A percentile compares a stretch with the other conserved stretches of the same genome.
These are phyloP conservation scores for Thecophora atra DNA, from an alignment of 2,888 invertebrate species.

Conservation along the genomic window DNA sequence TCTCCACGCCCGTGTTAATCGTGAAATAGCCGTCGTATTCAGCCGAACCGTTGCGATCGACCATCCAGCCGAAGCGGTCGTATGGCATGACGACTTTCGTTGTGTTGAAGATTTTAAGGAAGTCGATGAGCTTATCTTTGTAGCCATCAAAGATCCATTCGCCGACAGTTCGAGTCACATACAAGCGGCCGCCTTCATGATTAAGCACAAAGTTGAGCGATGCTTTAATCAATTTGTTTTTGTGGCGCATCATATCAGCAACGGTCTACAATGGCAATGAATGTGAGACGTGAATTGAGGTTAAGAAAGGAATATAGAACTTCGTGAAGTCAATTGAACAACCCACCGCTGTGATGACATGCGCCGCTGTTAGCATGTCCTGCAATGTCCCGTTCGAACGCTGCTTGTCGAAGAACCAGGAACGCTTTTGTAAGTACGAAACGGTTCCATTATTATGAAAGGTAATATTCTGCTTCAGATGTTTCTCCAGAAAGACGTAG, in stretches of 20 bases:
- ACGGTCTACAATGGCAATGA: slow-evolving; percentile 69
- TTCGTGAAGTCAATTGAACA: neutral
- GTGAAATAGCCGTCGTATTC: slow-evolving; percentile 81
- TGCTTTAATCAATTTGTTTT: slow-evolving; percentile 63
- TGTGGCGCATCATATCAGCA: slow-evolving; percentile 70
- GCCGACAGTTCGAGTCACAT: slow-evolving; percentile 72
- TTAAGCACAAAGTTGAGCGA: slow-evolving; percentile 70
- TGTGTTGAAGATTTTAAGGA: slow-evolving; percentile 68
- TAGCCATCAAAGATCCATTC: slow-evolving; percentile 85
- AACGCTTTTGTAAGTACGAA: slow-evolving; percentile 78
- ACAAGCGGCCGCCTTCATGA: slow-evolving; percentile 67
- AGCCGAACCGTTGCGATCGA: slow-evolving; percentile 77
- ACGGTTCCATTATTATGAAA: slow-evolving; percentile 80
- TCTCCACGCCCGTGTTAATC: slow-evolving; percentile 77
- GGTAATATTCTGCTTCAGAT: slow-evolving; percentile 66
- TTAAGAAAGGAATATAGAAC: neutral
- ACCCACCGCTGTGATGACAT: slow-evolving; percentile 80
- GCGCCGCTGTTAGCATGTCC: slow-evolving; percentile 77
- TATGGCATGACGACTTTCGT: slow-evolving; percentile 70
- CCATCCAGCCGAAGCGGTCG: slow-evolving; percentile 86
- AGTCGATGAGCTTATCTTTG: slow-evolving; percentile 75
- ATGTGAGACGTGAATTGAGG: no score
- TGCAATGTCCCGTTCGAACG: slow-evolving; percentile 75
- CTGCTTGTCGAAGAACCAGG: slow-evolving; percentile 77
- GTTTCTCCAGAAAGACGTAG: slow-evolving; percentile 72